phyloP scores from a whole-genome alignment of 92 coral and sea anemone genomes.

The Parazoanthus atlanticus region DNA sequence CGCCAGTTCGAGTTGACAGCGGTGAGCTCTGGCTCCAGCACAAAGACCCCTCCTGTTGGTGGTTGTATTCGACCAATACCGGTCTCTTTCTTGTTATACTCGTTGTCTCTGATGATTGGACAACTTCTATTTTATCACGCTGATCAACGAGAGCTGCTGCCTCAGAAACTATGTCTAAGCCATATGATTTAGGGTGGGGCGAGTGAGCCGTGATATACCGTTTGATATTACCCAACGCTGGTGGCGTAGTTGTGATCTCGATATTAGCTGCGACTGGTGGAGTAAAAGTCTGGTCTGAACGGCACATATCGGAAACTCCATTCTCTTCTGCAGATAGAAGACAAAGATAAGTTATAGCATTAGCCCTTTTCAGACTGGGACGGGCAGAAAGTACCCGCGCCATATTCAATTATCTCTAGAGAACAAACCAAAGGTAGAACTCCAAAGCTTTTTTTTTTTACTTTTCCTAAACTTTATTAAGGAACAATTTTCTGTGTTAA shows the following conservation, averaged over 20 bases:
- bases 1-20: not conserved
- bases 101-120: not conserved
- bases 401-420: no score
- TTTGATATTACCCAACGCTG: not conserved
- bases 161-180: slow-evolving; percentile 18
- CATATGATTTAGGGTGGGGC: not conserved
- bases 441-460: no score
- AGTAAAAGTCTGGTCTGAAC: not conserved
- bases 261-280: slow-evolving; percentile 34
- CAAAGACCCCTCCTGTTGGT: not conserved
- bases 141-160: not conserved
- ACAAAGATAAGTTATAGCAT: not conserved
- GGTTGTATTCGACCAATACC: not conserved
- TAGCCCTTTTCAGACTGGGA: no score
- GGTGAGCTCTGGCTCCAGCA: not conserved
- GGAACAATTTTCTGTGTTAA: no score
- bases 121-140: not conserved
- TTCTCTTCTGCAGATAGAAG: not conserved
- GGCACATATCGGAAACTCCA: not conserved
- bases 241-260: slow-evolving; percentile 33
- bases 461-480: no score
- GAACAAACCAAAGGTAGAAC: no score
- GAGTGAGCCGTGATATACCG: not conserved
- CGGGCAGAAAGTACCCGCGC: no score
- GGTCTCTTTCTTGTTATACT: not conserved